phyloP scores from a whole-genome alignment of 2,797 vertebrate genomes.

The Sebastes steindachneri region DNA sequence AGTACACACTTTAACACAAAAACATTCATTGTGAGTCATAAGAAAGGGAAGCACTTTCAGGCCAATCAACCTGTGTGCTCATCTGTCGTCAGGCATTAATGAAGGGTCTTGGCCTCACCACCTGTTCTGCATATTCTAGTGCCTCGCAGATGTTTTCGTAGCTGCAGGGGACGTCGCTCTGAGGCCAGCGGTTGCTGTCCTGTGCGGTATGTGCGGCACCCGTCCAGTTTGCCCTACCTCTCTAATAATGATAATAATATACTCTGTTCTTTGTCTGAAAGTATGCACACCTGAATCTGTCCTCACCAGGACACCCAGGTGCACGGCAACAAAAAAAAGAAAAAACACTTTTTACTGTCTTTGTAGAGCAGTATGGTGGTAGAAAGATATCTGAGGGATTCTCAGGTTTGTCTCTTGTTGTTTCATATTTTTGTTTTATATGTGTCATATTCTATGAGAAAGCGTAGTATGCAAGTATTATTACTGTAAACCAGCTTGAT shows the following conservation, averaged over 20 bases:
- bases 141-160: conserved; percentile 60
- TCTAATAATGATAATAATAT: conserved; percentile 6
- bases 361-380: background rate
- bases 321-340: background rate
- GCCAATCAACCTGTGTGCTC: conserved; percentile 19
- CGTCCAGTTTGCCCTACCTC: background rate
- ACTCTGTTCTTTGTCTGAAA: conserved; percentile 56
- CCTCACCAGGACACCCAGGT: conserved; percentile 28
- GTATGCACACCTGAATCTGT: conserved; percentile 55
- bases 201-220: conserved; percentile 15
- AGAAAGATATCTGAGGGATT: background rate
- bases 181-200: conserved; percentile 15
- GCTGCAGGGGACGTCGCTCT: conserved; percentile 36
- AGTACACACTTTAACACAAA: background rate
- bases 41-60: conserved; percentile 4
- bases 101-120: conserved; percentile 59
- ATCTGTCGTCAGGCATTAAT: conserved; percentile 71
- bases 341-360: background rate
- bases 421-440: background rate
- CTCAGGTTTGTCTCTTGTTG: background rate
- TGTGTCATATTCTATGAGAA: background rate
- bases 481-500: background rate
- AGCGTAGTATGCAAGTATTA: background rate
- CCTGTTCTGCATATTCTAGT: conserved; percentile 55
- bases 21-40: background rate